Evolutionary conservation across 1,140 invertebrate species (phyloP), one percentile per base, ranked within the genome.

Genomic region (Thereuonema tuberculata): DNA sequence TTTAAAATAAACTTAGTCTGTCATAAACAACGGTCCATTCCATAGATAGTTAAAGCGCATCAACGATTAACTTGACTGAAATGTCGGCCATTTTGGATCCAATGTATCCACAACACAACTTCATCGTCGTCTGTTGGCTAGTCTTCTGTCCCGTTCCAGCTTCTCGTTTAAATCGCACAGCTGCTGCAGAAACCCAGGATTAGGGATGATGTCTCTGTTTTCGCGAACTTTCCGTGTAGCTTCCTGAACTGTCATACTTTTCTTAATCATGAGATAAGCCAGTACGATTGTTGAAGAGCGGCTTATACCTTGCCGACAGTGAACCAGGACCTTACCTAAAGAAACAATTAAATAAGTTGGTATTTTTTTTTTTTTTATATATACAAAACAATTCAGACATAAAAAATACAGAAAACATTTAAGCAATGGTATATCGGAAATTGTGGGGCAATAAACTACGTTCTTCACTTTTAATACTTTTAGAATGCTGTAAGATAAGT

Each of bases 181-280:
- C 61, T 76, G 74, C 61, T 71, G 65, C 1, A 75, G 31, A 60
- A 76, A 76, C 14, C 75, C 74, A 50, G 71, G 66, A 59, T 76
- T 76, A n/a, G 75, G 75, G 27, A 70, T 66, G 46, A 76, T 70
- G 60, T 71, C 68, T 43, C 87, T 78, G 56, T 78, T 77, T 62
- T 78, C 75, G 49, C 86, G 53, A 14, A 88, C 80, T 46, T 75
- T 76, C 12, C 75, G 75, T 48, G 92, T 73, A 15, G 89, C 88
- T 59, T 89, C 82, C 9, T 78, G 73, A 0, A 86, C 81, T n/a
- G 80, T 77, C 82, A 89, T 86, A 43, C 81, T 78, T 54, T 81
- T 79, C 67, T 85, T 85, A 52, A 91, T 83, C 85, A 93, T 90
- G 27, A 91, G 74, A 70, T 85, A 91, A 21, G 86, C 86, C 26